Conservation (phyloP, 2,113 vertebrate species). For the Polypterus senegalus region DNA sequence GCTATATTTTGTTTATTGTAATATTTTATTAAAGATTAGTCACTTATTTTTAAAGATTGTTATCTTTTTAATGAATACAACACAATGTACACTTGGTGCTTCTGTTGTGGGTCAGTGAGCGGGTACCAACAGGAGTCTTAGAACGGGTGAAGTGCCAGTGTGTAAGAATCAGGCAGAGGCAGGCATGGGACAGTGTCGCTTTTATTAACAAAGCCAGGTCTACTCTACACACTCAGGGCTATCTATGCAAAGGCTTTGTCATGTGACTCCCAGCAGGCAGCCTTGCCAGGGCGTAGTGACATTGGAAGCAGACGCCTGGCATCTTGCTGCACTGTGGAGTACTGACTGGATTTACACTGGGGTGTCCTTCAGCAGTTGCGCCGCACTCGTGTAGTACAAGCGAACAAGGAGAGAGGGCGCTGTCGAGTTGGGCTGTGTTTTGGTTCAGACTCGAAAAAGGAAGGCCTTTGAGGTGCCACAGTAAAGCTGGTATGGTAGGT, state of each 20-base stretch:
- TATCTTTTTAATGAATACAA: too few relatives aligned
- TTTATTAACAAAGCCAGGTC: too few relatives aligned
- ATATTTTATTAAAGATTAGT: too few relatives aligned
- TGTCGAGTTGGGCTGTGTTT: conserved; percentile 47
- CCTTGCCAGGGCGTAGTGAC: conserved; percentile 22
- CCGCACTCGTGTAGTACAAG: conserved; percentile 29
- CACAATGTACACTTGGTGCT: too few relatives aligned
- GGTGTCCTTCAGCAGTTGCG: conserved; percentile 22
- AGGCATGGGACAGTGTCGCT: too few relatives aligned
- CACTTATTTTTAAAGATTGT: too few relatives aligned
- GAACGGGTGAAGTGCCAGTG: too few relatives aligned
- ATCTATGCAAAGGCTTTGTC: conserved; percentile 14
- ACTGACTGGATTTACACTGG: conserved; percentile 25
- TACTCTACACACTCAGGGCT: not conserved
- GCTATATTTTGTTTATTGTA: too few relatives aligned
- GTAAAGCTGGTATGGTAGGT: conserved; percentile 6
- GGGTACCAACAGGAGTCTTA: too few relatives aligned
- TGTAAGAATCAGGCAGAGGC: too few relatives aligned
- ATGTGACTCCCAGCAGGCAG: conserved; percentile 25
- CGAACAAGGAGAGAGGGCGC: conserved; percentile 48
- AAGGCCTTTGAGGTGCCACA: conserved; percentile 20
- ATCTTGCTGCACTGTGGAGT: conserved; percentile 28
- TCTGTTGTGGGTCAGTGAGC: too few relatives aligned
- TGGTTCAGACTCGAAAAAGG: conserved; percentile 22
- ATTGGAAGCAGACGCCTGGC: conserved; percentile 23